Conservation (phyloP, 2,113 vertebrate species). For the Thymallus thymallus region DNA sequence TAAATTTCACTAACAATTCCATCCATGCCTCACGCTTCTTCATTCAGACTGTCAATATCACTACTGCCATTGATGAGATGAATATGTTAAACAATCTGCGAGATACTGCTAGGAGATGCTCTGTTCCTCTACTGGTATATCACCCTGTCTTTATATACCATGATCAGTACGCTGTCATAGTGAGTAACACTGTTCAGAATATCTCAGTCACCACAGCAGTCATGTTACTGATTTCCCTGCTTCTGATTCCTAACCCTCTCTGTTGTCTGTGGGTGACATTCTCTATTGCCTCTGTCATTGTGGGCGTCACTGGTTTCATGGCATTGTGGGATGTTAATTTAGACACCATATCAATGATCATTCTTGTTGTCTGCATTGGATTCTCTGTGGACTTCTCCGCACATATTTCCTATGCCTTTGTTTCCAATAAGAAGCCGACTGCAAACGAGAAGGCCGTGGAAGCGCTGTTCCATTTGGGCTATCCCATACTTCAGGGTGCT, state of each 20-base stretch:
- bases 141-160: constrained; percentile 62
- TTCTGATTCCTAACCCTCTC: constrained; percentile 64
- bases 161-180: constrained; percentile 58
- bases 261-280: constrained; percentile 66
- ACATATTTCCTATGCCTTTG: constrained; percentile 61
- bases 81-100: constrained; percentile 43
- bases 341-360: constrained; percentile 67
- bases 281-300: constrained; percentile 66
- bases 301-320: constrained; percentile 68
- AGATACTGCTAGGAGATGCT: constrained; percentile 34
- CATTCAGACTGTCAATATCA: constrained; percentile 61
- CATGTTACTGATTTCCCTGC: constrained; percentile 52
- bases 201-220: constrained; percentile 45
- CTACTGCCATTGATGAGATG: constrained; percentile 49
- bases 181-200: constrained; percentile 54
- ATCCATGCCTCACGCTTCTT: constrained; percentile 62
- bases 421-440: constrained; percentile 53
- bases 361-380: constrained; percentile 65
- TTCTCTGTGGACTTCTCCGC: constrained; percentile 69
- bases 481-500: constrained; percentile 44
- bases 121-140: constrained; percentile 57
- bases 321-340: constrained; percentile 65
- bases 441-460: constrained; percentile 51
- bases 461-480: constrained; percentile 61
- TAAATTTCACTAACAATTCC: constrained; percentile 48